These are phyloP conservation scores for Cariama cristata DNA, from an alignment of 2,113 vertebrate genomes.

Conservation along the genomic window DNA sequence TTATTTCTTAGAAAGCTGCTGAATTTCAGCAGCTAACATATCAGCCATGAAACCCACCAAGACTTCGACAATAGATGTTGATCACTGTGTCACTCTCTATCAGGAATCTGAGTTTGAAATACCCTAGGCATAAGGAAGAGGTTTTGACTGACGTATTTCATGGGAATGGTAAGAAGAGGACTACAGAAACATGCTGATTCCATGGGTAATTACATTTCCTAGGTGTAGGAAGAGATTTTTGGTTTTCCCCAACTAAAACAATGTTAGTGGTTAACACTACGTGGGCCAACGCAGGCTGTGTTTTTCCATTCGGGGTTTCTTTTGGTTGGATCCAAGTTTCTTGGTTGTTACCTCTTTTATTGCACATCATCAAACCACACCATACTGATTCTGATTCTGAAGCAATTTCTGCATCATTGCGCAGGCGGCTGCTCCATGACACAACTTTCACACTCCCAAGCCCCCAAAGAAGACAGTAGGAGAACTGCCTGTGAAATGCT, in stretches of 20 bases:
- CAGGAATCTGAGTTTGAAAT: not conserved
- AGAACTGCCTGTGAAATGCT: not conserved
- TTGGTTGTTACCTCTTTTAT: not conserved
- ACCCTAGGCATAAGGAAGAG: not conserved
- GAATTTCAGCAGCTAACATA: not conserved
- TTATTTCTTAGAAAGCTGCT: not conserved
- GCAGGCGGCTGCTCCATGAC: not conserved
- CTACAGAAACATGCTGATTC: not conserved
- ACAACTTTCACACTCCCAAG: not conserved
- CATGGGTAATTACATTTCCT: not conserved
- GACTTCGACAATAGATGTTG: not conserved
- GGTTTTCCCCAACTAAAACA: not conserved
- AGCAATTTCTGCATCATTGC: not conserved
- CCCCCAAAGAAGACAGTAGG: accelerated
- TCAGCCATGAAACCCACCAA: not conserved
- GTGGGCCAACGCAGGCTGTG: not conserved
- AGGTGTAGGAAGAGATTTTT: not conserved
- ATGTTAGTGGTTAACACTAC: accelerated
- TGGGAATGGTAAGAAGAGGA: not conserved
- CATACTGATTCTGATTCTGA: not conserved
- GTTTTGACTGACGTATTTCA: not conserved
- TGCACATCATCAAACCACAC: not conserved
- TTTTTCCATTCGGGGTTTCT: not conserved
- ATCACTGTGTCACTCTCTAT: not conserved
- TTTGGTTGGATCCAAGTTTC: not conserved